phyloP scores from a whole-genome alignment of 2,888 invertebrate genomes.

The Conomelus anceps region DNA sequence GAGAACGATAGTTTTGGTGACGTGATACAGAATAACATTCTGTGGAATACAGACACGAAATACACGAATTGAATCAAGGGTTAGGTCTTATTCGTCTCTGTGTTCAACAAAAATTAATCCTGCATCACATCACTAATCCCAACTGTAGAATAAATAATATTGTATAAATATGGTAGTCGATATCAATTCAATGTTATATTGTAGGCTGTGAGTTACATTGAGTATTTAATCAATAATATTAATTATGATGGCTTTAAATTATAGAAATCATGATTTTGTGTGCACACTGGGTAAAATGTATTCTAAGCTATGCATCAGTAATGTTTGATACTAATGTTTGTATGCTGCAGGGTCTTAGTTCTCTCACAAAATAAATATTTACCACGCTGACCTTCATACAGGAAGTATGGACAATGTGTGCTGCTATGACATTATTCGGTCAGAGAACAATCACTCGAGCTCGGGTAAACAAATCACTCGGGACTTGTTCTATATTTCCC shows the following conservation, averaged over 20 bases:
- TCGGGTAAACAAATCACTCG: background rate
- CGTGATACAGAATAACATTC: too few relatives aligned
- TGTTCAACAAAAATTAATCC: too few relatives aligned
- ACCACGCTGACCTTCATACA: background rate
- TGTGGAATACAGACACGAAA: too few relatives aligned
- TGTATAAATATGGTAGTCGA: too few relatives aligned
- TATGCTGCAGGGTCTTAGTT: background rate
- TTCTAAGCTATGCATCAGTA: background rate
- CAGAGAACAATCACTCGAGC: background rate
- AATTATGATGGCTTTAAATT: too few relatives aligned
- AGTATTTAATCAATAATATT: background rate
- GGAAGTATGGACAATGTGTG: background rate
- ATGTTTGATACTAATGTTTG: background rate
- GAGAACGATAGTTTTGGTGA: too few relatives aligned
- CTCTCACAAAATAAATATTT: background rate
- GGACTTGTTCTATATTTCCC: background rate
- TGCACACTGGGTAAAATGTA: background rate
- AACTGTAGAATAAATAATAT: too few relatives aligned
- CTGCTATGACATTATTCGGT: background rate
- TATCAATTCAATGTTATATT: background rate
- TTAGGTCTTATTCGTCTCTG: too few relatives aligned
- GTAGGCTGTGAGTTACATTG: background rate
- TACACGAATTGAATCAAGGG: too few relatives aligned
- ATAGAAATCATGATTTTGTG: background rate
- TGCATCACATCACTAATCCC: too few relatives aligned